A percentile compares a stretch with the other conserved stretches of the same genome.
Evolutionary conservation across 2,888 invertebrate species (phyloP).

Genomic region (Napeogenes sylphis): DNA sequence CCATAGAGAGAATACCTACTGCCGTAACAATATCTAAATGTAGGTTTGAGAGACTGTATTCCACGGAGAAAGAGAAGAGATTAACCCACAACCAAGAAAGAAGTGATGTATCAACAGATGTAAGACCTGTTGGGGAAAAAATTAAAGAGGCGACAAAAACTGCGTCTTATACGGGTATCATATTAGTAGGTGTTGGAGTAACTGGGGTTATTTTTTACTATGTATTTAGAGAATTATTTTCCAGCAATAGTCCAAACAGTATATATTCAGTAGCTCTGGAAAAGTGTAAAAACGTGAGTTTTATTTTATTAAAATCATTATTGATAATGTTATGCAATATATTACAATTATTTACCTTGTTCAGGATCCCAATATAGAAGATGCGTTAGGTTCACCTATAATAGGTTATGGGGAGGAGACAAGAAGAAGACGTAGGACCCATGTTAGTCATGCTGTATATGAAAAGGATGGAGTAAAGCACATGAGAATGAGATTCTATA

Average conservation of each 20-base stretch:
- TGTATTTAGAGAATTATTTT: slow-evolving; percentile 91
- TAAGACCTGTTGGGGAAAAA: slow-evolving; percentile 83
- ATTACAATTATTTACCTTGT: slow-evolving; percentile 15
- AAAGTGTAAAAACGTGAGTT: slow-evolving; percentile 81
- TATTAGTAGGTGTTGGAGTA: slow-evolving; percentile 87
- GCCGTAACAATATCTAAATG: slow-evolving; percentile 43
- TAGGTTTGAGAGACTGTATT: slow-evolving; percentile 46
- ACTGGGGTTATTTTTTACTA: slow-evolving; percentile 90
- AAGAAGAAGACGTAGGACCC: slow-evolving; percentile 87
- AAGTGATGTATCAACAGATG: slow-evolving; percentile 74
- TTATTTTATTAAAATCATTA: slow-evolving; percentile 14
- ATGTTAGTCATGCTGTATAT: slow-evolving; percentile 88
- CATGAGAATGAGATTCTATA: slow-evolving; percentile 93
- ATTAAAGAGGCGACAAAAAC: slow-evolving; percentile 95
- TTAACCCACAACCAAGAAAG: slow-evolving; percentile 60
- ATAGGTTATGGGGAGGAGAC: slow-evolving; percentile 94
- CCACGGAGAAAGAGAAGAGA: slow-evolving; percentile 51
- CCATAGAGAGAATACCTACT: slow-evolving; percentile 43
- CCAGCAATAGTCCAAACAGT: slow-evolving; percentile 90
- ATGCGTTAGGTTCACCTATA: slow-evolving; percentile 92
- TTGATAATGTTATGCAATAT: slow-evolving; percentile 2
- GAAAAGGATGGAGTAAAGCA: slow-evolving; percentile 85
- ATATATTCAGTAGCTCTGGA: slow-evolving; percentile 89
- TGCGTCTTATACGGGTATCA: slow-evolving; percentile 88
- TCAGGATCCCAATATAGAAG: slow-evolving; percentile 84